phyloP scores from a whole-genome alignment of 1,140 invertebrate species.

The Saccostrea echinata region DNA sequence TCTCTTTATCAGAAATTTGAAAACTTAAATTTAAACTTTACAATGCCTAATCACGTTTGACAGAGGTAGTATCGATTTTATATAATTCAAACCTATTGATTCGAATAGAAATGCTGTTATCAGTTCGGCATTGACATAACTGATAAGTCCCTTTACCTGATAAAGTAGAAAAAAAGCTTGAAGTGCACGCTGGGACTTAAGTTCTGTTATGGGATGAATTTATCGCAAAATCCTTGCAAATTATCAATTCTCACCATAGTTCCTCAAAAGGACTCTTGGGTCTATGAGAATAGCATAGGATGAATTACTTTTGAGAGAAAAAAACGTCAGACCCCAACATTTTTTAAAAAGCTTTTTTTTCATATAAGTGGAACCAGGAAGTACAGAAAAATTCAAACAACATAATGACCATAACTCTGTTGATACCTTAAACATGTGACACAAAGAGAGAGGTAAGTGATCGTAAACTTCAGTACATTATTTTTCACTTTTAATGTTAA shows the following conservation, averaged over 20 bases:
- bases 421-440: too few species aligned
- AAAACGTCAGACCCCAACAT: neutral
- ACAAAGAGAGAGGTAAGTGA: neutral
- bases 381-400: neutral
- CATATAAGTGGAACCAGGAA: neutral
- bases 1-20: neutral
- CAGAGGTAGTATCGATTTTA: neutral
- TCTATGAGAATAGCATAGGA: neutral
- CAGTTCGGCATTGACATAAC: constrained; percentile 8
- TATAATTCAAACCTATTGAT: neutral
- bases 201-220: neutral
- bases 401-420: too few species aligned
- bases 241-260: neutral
- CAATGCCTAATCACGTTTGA: neutral
- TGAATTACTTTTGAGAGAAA: neutral
- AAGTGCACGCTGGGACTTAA: neutral
- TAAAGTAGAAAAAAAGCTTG: neutral
- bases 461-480: neutral
- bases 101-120: neutral
- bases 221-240: neutral
- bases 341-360: neutral
- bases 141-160: constrained; percentile 9
- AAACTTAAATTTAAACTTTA: neutral
- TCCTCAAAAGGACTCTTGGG: neutral
- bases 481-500: neutral